Base-by-base conservation (phyloP, 2,888 invertebrate genomes). In the Scrobipalpa atriplicella region DNA sequence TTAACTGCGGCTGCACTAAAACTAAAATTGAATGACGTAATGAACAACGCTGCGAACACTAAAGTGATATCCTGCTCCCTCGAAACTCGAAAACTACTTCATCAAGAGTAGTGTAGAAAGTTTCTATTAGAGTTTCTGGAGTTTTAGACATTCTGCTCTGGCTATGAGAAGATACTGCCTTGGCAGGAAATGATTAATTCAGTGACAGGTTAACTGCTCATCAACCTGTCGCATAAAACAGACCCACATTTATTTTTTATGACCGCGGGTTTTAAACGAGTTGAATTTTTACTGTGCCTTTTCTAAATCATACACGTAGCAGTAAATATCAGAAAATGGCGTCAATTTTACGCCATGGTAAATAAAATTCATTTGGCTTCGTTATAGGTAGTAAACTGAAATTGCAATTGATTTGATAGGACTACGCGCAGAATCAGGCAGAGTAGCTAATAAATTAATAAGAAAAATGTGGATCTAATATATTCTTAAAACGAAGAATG, bases 111-210 rank as follows among this genome's bases (percentile, higher is more conserved):
- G 54, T 21, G 54, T 21, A 54, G 21, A 54, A 54, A 54, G 54
- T 54, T 54, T 54, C 18, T 54, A 54, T 54, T 54, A 47, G 47
- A 47, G 47, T 47, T 47, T 47, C 47, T n/a, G 13, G 11, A 43
- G 43, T 43, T 43, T 10, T 43, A 47, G 16, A 47, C 16, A 47
- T 47, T 47, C 47, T 6, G 16, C 47, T 43, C 43, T 43, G 13
- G 54, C 54, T 18, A 54, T 18, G 54, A 54, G 54, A 54, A 19
- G 18, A 18, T 54, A 54, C 54, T 54, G 16, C 47, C 47, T 16
- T 18, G 9, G 54, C 54, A 21, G 21, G 54, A 47, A 47, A 47
- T 16, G 47, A 47, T 47, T 47, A 47, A 47, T 47, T 47, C n/a
- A 47, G 47, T 43, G 43, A 13, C 43, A 43, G 43, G 13, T 43